phyloP scores from a whole-genome alignment of 2,797 vertebrate genomes.

The Hydrolagus colliei region DNA sequence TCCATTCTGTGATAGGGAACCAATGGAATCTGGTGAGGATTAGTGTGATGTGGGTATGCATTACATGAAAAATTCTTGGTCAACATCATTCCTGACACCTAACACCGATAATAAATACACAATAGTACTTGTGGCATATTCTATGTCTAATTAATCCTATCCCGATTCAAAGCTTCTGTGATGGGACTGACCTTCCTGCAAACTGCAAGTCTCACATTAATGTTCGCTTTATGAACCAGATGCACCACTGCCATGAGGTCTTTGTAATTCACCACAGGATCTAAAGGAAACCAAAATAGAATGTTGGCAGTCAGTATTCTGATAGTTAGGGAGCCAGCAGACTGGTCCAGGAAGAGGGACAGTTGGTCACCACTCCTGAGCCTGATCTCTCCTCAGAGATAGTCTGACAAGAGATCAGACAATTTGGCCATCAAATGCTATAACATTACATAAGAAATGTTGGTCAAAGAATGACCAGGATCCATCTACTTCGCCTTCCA shows the following conservation, averaged over 20 bases:
- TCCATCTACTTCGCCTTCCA: no score
- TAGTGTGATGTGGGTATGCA: no score
- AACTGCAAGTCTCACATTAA: slow-evolving; percentile 73
- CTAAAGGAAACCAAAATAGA: slow-evolving; percentile 49
- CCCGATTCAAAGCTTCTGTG: not conserved
- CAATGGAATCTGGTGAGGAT: no score
- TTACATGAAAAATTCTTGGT: not conserved
- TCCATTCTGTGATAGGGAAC: no score
- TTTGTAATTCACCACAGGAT: slow-evolving; percentile 81
- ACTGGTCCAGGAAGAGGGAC: no score
- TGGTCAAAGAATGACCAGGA: no score
- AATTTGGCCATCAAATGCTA: no score
- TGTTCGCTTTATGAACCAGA: slow-evolving; percentile 73
- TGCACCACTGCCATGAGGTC: slow-evolving; percentile 86
- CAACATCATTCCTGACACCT: not conserved
- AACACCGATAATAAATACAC: not conserved
- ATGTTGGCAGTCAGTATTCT: not conserved
- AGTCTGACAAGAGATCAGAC: no score
- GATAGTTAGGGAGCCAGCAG: no score
- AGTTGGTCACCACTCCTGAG: no score
- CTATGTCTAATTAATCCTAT: not conserved
- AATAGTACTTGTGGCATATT: not conserved
- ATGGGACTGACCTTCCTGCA: slow-evolving; percentile 80
- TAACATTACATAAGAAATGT: no score
- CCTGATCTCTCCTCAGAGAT: no score